Evolutionary conservation across 2,797 vertebrate species (phyloP).

Genomic region (Linurgus olivaceus): DNA sequence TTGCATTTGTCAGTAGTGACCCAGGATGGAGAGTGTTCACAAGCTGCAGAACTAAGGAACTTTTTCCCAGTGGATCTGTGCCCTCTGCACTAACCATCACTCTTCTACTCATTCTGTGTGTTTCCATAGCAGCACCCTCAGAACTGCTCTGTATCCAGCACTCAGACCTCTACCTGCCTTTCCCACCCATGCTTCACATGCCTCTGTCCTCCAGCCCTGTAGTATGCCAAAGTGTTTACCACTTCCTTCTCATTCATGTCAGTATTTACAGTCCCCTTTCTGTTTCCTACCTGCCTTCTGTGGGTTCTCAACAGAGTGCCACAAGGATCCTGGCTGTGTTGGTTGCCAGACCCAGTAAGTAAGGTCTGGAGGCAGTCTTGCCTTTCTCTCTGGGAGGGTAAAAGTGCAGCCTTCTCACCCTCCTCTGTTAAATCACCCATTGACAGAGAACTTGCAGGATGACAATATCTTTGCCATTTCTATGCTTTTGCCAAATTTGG

Average conservation of each 20-base stretch:
- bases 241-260: neutral
- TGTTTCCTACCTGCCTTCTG: neutral
- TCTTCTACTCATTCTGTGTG: neutral
- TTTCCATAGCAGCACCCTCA: neutral
- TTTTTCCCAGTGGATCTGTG: neutral
- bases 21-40: neutral
- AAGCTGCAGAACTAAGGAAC: neutral
- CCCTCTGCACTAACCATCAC: neutral
- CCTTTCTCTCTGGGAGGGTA: neutral
- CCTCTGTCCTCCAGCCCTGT: neutral
- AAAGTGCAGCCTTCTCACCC: neutral
- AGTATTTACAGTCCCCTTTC: neutral
- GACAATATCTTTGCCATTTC: neutral
- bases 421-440: neutral
- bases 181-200: accelerated
- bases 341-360: neutral
- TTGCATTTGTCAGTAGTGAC: neutral
- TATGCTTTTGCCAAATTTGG: neutral
- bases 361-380: neutral
- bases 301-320: neutral
- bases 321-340: neutral
- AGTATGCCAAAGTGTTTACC: neutral
- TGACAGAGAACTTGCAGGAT: neutral
- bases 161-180: neutral
- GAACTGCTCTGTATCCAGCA: neutral